Percentiles rank a stretch among this genome's conserved stretches.
These are phyloP conservation scores for Mesorhabditis sp. DNA, from an alignment of 2,888 invertebrate genomes.

Conservation along the genomic window DNA sequence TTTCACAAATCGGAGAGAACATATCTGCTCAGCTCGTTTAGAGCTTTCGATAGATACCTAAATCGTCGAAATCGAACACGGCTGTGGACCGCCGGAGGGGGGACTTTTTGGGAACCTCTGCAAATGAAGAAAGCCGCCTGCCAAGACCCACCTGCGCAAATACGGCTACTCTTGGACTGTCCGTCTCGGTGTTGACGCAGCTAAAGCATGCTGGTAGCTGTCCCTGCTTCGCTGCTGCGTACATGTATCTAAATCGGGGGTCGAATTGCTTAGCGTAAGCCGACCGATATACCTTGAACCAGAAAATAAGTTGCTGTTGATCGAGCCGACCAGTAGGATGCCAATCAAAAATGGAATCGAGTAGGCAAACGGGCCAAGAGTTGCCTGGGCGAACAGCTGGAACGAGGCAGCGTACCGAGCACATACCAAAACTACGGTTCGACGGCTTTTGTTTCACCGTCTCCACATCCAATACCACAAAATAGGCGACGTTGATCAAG, in stretches of 20 bases:
- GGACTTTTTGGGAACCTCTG: too few relatives aligned
- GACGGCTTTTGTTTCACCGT: slow-evolving; percentile 56
- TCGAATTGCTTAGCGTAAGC: background rate
- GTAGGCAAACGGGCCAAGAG: slow-evolving; percentile 50
- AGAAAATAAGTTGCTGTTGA: slow-evolving; percentile 55
- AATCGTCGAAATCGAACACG: too few relatives aligned
- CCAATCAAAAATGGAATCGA: slow-evolving; percentile 56
- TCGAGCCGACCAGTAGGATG: slow-evolving; percentile 53
- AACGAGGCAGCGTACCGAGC: slow-evolving; percentile 8
- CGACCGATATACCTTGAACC: slow-evolving; percentile 33
- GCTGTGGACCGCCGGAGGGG: too few relatives aligned
- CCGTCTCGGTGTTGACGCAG: slow-evolving; percentile 48
- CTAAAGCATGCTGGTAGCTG: slow-evolving; percentile 54
- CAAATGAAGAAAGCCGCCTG: too few relatives aligned
- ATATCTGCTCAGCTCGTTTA: too few relatives aligned
- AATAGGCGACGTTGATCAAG: slow-evolving; percentile 54
- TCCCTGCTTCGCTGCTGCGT: slow-evolving; percentile 54
- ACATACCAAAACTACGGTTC: slow-evolving; percentile 39
- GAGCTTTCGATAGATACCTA: background rate
- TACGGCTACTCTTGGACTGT: slow-evolving; percentile 52
- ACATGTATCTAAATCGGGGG: slow-evolving; percentile 47
- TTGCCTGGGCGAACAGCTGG: slow-evolving; percentile 53
- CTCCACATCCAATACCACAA: slow-evolving; percentile 56
- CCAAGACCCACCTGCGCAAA: slow-evolving; percentile 42
- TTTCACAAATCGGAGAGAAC: too few relatives aligned